Evolutionary conservation across 1,140 invertebrate species (phyloP), one percentile per base, ranked within the genome.

Genomic region (Rhyzopertha dominica): DNA sequence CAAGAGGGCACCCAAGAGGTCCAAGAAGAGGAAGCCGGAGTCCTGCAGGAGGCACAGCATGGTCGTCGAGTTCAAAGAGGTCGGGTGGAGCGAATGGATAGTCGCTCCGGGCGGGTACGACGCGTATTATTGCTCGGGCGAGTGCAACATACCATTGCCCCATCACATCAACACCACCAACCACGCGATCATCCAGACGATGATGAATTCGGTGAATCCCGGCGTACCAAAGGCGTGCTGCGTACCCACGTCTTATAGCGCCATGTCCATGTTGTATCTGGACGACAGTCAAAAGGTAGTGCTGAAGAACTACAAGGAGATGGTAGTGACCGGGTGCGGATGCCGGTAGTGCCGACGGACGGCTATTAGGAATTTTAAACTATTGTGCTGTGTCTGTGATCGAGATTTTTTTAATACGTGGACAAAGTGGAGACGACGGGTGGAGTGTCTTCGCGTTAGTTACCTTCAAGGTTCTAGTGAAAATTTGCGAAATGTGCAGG

Each of bases 51-150:
- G 94, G 45, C 84, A 90, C 56, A 75, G 80, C 26, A 78, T 99
- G 41, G 95, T 91, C 69, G 93, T 99, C n/a, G 90, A 98, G 69
- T 99, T 99, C 67, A 78, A 72, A 5, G 90, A 96, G 54, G 93
- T 99, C 8, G 95, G 94, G 14, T 99, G 96, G 96, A 88, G 90
- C 61, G 92, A 97, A 70, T 99, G 96, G 96, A 98, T 99, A 58
- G 90, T 99, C n/a, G 95, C 95, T 5, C 96, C 96, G 2, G 80
- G 83, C 5, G 92, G 93, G 14, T 98, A 98, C 71, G 83, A 96
- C 53, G 95, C 95, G 0, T 97, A 80, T 71, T 95, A 91, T 67
- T 99, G 95, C 70, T 79, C 89, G 54, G 95, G 96, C 3, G 87
- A 94, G 56, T 98, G 95, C 71, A 84, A 84, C 5, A 96, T 90